These are phyloP conservation scores for Thereva unica DNA, from an alignment of 2,888 invertebrate species.

Conservation along the genomic window DNA sequence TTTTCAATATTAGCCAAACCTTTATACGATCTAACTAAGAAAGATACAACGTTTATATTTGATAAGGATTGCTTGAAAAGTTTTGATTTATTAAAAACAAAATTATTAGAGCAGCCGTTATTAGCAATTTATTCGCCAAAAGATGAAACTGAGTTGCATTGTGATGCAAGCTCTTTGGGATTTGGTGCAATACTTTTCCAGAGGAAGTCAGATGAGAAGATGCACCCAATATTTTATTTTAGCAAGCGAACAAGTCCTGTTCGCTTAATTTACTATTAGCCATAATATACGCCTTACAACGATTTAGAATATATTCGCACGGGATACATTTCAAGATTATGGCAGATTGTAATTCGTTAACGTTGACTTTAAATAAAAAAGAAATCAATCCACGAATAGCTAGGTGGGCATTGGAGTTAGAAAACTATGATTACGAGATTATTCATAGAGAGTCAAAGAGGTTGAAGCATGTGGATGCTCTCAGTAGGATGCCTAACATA, in stretches of 20 bases:
- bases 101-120: constrained; percentile 34
- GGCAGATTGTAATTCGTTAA: no score
- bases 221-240: constrained; percentile 46
- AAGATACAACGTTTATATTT: constrained; percentile 42
- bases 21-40: constrained; percentile 33
- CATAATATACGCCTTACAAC: no score
- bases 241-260: constrained; percentile 43
- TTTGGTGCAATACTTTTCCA: constrained; percentile 46
- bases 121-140: constrained; percentile 38
- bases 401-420: no score
- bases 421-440: no score
- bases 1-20: constrained; percentile 12
- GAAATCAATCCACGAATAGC: no score
- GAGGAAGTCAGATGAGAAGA: constrained; percentile 36
- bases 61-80: constrained; percentile 38
- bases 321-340: no score
- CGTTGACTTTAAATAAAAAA: no score
- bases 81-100: constrained; percentile 44
- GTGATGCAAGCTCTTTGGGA: constrained; percentile 45
- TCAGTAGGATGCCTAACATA: no score
- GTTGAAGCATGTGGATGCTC: no score
- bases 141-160: constrained; percentile 46
- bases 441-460: no score
- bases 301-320: no score
- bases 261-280: no score